Evolutionary conservation across 2,888 invertebrate species (phyloP), one percentile per base, ranked within the genome.

Genomic region (Drosophila affinis): DNA sequence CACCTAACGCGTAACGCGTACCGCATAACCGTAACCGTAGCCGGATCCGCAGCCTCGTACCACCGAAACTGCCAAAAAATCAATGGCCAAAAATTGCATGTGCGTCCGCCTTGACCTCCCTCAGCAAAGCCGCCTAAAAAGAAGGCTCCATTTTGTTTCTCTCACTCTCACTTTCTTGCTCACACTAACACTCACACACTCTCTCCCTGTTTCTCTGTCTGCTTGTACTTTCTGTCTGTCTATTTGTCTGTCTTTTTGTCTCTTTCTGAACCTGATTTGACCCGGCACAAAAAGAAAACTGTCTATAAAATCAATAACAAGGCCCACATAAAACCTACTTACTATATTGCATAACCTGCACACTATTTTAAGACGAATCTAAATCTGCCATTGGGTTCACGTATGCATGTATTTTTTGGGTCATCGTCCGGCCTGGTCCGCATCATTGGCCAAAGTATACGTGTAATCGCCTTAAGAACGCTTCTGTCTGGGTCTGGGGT

Each of bases 381-480:
- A 39, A 39, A n/a, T n/a, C 39, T n/a, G 14, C 39, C n/a, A 1
- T 39, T 39, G 14, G 39, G 39, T 6, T 39, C n/a, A n/a, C 7
- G n/a, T 7, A 39, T 21, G 21, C 21, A 21, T 21, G 21, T 21
- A 3, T n/a, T 39, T 39, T n/a, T 39, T 14, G n/a, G 39, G 39
- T 39, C 39, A 39, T 39, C n/a, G 39, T n/a, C 39, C 39, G 39
- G 39, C 12, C 39, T 10, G 18, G 49, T 39, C 21, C 24, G 51
- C n/a, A 44, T 24, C n/a, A 44, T n/a, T 17, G 24, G 18, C 21
- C 7, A 32, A 9, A 52, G 17, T 52, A 47, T 57, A 32, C 54
- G 46, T 57, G 10, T 71, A 72, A 72, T 72, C 71, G 64, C 39
- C 75, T 72, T 72, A 72, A 57, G 17, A 29, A 70, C 49, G 55